Percentiles rank a stretch among this genome's conserved stretches.
These are phyloP conservation scores for Sinocyclocheilus anshuiensis DNA, from an alignment of 2,113 vertebrate species.

Conservation along the genomic window DNA sequence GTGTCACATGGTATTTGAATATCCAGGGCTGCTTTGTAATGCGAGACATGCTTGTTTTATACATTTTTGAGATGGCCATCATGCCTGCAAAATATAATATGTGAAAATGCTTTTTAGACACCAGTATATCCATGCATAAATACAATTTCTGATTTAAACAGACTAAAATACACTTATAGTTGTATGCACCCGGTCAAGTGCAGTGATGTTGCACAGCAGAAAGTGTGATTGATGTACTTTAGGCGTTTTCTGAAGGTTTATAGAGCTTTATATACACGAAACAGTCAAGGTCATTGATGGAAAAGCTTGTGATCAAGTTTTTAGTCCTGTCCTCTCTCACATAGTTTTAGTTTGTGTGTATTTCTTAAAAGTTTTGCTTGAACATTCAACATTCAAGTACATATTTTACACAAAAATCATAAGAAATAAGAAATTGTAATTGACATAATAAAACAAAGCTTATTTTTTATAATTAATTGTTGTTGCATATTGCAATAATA, in stretches of 20 bases:
- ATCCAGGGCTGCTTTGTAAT: neutral
- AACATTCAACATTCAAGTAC: neutral
- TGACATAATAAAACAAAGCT: neutral
- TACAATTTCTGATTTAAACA: neutral
- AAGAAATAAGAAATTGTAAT: neutral
- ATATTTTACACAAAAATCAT: neutral
- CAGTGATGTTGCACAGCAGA: neutral
- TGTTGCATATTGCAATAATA: neutral
- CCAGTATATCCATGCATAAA: neutral
- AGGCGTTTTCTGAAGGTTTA: neutral
- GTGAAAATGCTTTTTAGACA: neutral
- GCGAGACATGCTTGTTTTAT: neutral
- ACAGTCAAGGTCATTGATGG: neutral
- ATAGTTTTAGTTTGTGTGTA: neutral
- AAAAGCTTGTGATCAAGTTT: neutral
- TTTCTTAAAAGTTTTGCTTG: neutral
- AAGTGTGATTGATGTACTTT: neutral
- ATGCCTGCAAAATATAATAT: neutral
- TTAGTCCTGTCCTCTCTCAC: neutral
- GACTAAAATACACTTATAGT: neutral
- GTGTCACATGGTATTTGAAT: neutral
- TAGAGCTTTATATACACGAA: neutral
- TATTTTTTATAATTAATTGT: neutral
- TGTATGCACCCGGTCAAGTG: neutral
- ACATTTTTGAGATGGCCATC: neutral